Percentiles rank a stretch among this genome's conserved stretches.
These are phyloP conservation scores for Bombus impatiens DNA, from an alignment of 1,140 invertebrate genomes.

Conservation along the genomic window DNA sequence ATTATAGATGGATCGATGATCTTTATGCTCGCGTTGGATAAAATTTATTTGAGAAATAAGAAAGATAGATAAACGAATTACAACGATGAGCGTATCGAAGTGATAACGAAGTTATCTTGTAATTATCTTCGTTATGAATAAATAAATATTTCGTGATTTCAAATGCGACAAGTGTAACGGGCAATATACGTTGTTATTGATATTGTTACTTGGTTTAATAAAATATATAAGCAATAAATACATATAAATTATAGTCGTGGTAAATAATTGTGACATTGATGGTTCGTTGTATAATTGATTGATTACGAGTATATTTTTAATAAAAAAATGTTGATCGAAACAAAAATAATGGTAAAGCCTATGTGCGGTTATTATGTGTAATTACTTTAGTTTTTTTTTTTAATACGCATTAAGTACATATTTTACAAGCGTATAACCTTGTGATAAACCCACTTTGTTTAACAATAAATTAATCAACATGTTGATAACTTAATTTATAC, in stretches of 20 bases:
- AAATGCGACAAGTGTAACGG: background rate
- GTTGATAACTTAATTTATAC: background rate
- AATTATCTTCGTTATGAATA: background rate
- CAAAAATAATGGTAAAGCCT: background rate
- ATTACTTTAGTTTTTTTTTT: background rate
- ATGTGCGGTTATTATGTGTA: background rate
- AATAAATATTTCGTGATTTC: background rate
- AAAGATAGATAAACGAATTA: background rate
- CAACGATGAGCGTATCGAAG: background rate
- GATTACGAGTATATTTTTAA: too few species aligned
- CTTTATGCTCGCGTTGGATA: background rate
- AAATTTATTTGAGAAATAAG: background rate
- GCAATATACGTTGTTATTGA: background rate
- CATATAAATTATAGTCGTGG: background rate
- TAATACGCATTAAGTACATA: background rate
- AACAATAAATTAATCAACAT: background rate
- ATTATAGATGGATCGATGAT: background rate
- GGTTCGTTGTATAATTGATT: too few species aligned
- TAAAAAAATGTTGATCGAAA: background rate
- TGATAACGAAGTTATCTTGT: background rate
- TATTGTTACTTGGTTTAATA: background rate
- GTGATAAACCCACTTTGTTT: background rate
- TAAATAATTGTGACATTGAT: background rate
- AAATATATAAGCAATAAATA: background rate
- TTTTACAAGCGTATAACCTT: background rate